Conservation (phyloP, 2,888 invertebrate species). For the Punctoribates punctum region DNA sequence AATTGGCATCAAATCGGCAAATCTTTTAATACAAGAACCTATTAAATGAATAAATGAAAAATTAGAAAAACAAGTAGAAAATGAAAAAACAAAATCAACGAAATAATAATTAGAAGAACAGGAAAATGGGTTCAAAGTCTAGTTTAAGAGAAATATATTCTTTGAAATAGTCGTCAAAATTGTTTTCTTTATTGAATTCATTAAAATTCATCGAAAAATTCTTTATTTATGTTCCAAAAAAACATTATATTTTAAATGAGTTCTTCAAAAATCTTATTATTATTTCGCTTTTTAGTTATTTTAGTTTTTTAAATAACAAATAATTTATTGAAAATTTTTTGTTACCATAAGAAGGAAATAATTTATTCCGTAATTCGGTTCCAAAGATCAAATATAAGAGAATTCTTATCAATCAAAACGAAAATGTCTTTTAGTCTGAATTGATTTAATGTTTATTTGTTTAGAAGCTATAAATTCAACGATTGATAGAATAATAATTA, state of each 20-base stretch:
- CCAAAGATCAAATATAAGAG: no score
- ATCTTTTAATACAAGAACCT: not conserved
- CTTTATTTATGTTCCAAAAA: no score
- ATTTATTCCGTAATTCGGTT: no score
- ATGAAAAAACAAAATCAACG: not conserved
- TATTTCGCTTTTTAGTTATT: no score
- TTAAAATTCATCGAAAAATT: not conserved
- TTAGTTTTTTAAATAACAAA: no score
- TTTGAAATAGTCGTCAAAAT: not conserved
- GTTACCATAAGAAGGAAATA: no score
- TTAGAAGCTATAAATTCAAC: not conserved
- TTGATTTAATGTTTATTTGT: constrained; percentile 3
- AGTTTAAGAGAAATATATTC: not conserved
- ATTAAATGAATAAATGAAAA: not conserved
- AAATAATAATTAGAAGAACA: not conserved
- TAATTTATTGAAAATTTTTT: no score
- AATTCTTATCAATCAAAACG: no score
- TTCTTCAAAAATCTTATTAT: no score
- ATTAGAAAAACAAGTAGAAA: not conserved
- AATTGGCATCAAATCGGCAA: not conserved
- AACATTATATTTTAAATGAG: no score
- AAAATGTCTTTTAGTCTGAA: not conserved
- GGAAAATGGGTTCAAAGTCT: not conserved
- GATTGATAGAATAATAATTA: not conserved
- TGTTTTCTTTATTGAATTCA: not conserved